These are phyloP conservation scores for Erannis defoliaria DNA, from an alignment of 2,888 invertebrate species.

Conservation along the genomic window DNA sequence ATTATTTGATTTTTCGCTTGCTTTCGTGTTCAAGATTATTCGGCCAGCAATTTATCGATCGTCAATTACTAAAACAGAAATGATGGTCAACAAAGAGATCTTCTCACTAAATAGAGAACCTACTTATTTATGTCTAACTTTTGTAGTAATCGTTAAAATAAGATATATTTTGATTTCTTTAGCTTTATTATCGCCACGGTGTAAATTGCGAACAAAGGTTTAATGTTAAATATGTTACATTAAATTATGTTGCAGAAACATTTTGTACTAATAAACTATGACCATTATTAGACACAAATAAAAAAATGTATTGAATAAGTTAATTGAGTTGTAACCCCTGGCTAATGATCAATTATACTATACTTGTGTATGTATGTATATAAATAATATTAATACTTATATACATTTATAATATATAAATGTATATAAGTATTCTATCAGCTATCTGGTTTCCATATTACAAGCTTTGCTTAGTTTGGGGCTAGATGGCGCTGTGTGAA, in stretches of 20 bases:
- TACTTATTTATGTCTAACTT: neutral
- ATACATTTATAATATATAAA: no score
- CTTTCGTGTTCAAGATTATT: no score
- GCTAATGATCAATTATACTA: no score
- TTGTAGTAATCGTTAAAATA: neutral
- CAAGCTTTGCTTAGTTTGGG: no score
- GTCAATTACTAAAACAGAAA: neutral
- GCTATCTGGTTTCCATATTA: no score
- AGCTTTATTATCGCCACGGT: neutral
- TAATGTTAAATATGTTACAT: no score
- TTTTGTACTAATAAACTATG: slow-evolving; percentile 1
- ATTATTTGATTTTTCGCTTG: no score
- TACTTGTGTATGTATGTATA: no score
- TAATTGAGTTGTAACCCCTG: no score
- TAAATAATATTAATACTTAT: no score
- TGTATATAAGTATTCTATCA: no score
- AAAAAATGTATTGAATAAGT: neutral
- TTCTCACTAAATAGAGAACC: neutral
- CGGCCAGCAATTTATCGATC: neutral
- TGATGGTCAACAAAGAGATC: neutral
- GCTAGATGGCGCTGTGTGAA: no score
- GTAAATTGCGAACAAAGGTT: neutral
- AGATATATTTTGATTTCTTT: neutral
- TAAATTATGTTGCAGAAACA: neutral
- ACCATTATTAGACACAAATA: neutral